Evolutionary conservation across 2,888 invertebrate species (phyloP).

Genomic region (Hydropsyche betteni): DNA sequence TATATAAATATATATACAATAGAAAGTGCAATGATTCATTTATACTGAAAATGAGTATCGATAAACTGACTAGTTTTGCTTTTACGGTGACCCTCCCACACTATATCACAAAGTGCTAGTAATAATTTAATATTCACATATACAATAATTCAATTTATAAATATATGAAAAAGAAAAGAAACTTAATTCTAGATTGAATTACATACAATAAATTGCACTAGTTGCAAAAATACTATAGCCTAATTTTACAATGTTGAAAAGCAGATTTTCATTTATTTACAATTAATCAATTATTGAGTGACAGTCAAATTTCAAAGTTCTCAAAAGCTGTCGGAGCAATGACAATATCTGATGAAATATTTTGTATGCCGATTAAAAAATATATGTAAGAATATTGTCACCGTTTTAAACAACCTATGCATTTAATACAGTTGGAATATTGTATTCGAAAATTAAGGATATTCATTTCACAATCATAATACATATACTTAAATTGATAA

Average conservation of each 20-base stretch:
- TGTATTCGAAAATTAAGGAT: not conserved
- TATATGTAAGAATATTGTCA: constrained; percentile 49
- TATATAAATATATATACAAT: constrained; percentile 34
- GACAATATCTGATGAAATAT: constrained; percentile 41
- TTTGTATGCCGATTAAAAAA: constrained; percentile 7
- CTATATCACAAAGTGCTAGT: constrained; percentile 46
- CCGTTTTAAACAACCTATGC: constrained; percentile 47
- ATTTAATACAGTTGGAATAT: constrained; percentile 1
- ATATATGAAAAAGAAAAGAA: constrained; percentile 19
- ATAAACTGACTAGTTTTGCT: constrained; percentile 2
- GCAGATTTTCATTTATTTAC: constrained; percentile 46
- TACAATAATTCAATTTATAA: constrained; percentile 14
- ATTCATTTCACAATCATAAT: constrained; percentile 3
- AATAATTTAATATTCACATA: constrained; percentile 48
- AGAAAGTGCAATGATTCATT: constrained; percentile 26
- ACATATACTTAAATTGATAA: constrained; percentile 3
- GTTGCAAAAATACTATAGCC: constrained; percentile 40
- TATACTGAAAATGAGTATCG: no score
- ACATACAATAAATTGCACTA: constrained; percentile 43
- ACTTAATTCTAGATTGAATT: constrained; percentile 8
- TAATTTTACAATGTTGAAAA: constrained; percentile 44
- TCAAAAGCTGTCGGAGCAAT: constrained; percentile 39
- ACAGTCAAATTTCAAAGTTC: constrained; percentile 48
- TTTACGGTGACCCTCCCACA: not conserved
- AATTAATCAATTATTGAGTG: constrained; percentile 46